Base-by-base conservation (phyloP, 2,113 vertebrate species). In the Seriola quinqueradiata region DNA sequence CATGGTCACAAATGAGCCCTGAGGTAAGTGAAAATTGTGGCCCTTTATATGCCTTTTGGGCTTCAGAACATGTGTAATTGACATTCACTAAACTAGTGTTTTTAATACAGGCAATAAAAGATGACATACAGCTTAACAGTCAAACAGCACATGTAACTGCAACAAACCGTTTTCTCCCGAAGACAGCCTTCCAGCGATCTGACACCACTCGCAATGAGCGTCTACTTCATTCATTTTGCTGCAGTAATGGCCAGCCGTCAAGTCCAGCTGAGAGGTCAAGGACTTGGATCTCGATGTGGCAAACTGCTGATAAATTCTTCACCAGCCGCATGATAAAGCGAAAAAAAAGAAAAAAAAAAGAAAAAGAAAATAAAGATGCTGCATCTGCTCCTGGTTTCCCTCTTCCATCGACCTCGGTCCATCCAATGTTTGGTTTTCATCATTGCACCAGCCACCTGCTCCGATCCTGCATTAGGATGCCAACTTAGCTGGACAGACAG, bases 1-100 rank as follows among this genome's bases (percentile, higher is more conserved):
- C 70, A 64, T 60, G n/a, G 69, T 83, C 82, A 75, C 68, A 78
- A 90, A 87, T 89, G 74, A 86, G 65, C 19, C 67, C 75, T 83
- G 81, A 87, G 69, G 74, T 77, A 57, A 86, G 77, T 61, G 70
- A 81, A 77, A 81, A 85, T 61, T 25, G 52, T 63, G 48, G 64
- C 42, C 12, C 32, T 81, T 67, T 55, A 54, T 42, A 14, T 16
- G 59, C 75, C n/a, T 55, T 25, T 63, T 52, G 42, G 77, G 79
- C 10, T 82, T 77, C 14, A 75, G 52, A 86, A 81, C 52, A 32
- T 7, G 48, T 46, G 46, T 57, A 76, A 72, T 21, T 82, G 48
- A 87, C 66, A 71, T 89, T 46, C 13, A 58, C 25, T 44, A 46
- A 81, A 77, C 34, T 44, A 52, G 12, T 46, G 44, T 54, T 82